Percentiles rank a stretch among this genome's conserved stretches.
Evolutionary conservation across 2,113 vertebrate species (phyloP).

Genomic region (Herpailurus yagouaroundi): DNA sequence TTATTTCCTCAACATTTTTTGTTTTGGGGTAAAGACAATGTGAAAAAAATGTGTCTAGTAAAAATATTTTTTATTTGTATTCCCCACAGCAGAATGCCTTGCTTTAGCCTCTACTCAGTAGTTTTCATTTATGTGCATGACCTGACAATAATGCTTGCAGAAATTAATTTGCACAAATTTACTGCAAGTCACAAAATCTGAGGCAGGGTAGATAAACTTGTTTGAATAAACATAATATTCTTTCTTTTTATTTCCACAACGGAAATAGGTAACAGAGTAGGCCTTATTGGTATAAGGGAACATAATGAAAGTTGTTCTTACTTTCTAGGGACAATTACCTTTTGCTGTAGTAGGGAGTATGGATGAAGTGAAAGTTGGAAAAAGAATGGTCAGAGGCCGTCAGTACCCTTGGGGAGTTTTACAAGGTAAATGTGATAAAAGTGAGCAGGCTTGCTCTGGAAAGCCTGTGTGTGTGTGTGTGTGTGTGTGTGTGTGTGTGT

Average conservation of each 20-base stretch:
- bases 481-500: background rate
- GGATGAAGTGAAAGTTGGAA: slow-evolving; percentile 86
- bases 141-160: background rate
- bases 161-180: background rate
- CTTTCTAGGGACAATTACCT: slow-evolving; percentile 83
- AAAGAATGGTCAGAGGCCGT: slow-evolving; percentile 87
- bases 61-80: background rate
- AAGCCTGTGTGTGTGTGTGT: background rate
- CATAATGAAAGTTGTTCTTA: slow-evolving; percentile 14
- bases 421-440: slow-evolving; percentile 84
- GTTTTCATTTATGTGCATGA: background rate
- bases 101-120: background rate
- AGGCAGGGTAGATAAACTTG: background rate
- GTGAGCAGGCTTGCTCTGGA: background rate
- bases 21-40: background rate
- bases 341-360: slow-evolving; percentile 87
- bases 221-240: background rate
- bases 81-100: background rate
- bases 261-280: background rate
- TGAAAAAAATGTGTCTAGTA: background rate
- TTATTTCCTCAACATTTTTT: background rate
- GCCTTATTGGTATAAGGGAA: background rate
- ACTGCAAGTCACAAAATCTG: background rate
- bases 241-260: background rate
- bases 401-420: slow-evolving; percentile 89